Evolutionary conservation across 1,140 invertebrate species (phyloP).

Genomic region (Diprion similis): DNA sequence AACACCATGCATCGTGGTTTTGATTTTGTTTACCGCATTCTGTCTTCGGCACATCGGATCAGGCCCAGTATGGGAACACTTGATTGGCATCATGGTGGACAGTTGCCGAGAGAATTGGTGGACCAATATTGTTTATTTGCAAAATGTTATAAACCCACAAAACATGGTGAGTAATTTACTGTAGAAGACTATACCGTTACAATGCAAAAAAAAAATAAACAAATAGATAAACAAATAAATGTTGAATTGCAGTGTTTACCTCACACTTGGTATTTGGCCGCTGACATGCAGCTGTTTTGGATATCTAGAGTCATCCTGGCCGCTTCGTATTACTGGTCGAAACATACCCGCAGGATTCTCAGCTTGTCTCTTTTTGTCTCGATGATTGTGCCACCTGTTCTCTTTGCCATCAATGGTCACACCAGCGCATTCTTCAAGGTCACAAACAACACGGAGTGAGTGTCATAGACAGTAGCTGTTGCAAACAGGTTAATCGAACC

Average conservation of each 20-base stretch:
- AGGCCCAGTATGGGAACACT: conserved; percentile 53
- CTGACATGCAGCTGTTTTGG: conserved; percentile 77
- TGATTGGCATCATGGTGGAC: conserved; percentile 27
- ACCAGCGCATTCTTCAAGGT: background rate
- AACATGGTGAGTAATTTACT: conserved; percentile 39
- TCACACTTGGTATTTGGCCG: conserved; percentile 67
- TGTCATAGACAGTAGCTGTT: too few relatives aligned
- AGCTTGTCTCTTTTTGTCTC: background rate
- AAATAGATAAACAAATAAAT: too few relatives aligned
- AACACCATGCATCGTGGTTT: conserved; percentile 55
- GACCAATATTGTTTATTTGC: conserved; percentile 66
- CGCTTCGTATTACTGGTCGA: conserved; percentile 36
- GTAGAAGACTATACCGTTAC: too few relatives aligned
- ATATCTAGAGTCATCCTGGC: conserved; percentile 63
- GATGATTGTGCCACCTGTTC: background rate
- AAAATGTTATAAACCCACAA: conserved; percentile 62
- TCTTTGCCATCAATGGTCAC: background rate
- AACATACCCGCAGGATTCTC: conserved; percentile 24
- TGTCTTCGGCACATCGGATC: conserved; percentile 49
- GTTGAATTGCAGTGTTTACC: conserved; percentile 63
- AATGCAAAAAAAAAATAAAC: too few relatives aligned
- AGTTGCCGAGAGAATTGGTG: conserved; percentile 65
- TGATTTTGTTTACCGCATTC: conserved; percentile 53
- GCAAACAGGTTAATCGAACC: too few relatives aligned
- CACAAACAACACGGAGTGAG: background rate